Evolutionary conservation across 1,140 invertebrate genomes (phyloP), one percentile per base, ranked within the genome.

Genomic region (Drosophila athabasca): DNA sequence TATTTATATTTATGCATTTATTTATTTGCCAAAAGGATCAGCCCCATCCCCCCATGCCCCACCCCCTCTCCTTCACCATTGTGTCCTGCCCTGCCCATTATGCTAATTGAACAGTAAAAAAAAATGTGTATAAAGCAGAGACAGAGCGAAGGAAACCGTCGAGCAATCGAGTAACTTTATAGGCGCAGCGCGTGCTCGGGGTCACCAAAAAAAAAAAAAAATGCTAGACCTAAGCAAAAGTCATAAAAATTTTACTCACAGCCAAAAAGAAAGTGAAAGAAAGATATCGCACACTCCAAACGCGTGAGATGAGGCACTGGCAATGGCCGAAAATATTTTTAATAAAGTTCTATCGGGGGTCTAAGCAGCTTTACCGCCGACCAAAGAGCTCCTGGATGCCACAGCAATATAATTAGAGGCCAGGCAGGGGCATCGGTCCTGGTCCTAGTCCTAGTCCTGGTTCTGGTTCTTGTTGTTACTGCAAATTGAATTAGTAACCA

Each of bases 11-110:
- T 88, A 83, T 88, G 76, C 72, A 89, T 89, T 89, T 89, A 89
- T 89, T 89, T 89, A 89, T 90, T 90, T 89, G 80, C 65, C 72
- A 90, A 90, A 90, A 79, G 88, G 82, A 90, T 90, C 88, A 90
- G 73, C 77, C 78, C 69, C 72, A 49, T 43, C 43, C 44, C 67
- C 53, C 69, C 72, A 49, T n/a, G 77, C 79, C 62, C 69, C 72
- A 49, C 45, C 43, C 44, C 67, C 53, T 35, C 64, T 67, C 55
- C 8, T 17, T 5, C 4, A 29, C 29, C 35, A 49, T 69, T 50
- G 77, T 79, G 77, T 75, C 82, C 65, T 62, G 79, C 77, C 82
- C 65, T 62, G 79, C 77, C 88, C 76, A 90, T 90, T 90, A 90
- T 90, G 88, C 88, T 90, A 90, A 90, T 90, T 90, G 88, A 90